These are phyloP conservation scores for Theocolax elegans DNA, from an alignment of 1,140 invertebrate genomes.

Conservation along the genomic window DNA sequence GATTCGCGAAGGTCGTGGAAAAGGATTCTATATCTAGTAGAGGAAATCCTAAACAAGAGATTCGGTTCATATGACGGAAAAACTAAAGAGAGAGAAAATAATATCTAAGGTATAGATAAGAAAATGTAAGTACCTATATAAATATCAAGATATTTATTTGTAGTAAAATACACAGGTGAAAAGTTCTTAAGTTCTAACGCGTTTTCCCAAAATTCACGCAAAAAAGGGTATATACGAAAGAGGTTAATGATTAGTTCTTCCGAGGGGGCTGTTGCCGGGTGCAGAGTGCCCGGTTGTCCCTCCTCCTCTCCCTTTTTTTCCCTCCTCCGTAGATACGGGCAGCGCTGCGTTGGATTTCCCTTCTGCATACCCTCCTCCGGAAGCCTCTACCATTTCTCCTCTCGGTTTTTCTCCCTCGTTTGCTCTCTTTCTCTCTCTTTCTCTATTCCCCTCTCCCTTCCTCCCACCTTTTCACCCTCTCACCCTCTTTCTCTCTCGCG, in stretches of 20 bases:
- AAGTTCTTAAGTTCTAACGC: too few relatives aligned
- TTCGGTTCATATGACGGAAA: neutral
- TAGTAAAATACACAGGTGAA: too few relatives aligned
- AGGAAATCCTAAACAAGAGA: too few relatives aligned
- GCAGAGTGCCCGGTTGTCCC: conserved; percentile 56
- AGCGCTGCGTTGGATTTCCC: conserved; percentile 5
- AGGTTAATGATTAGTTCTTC: conserved; percentile 64
- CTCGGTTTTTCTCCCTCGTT: neutral
- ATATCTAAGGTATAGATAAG: too few relatives aligned
- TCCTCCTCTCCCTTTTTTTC: conserved; percentile 21
- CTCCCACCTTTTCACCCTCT: too few relatives aligned
- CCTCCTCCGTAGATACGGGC: conserved; percentile 13
- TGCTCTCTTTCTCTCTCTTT: neutral
- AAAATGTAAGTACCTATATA: too few relatives aligned
- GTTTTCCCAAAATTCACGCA: neutral
- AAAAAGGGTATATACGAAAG: conserved; percentile 44
- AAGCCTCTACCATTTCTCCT: neutral
- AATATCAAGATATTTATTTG: too few relatives aligned
- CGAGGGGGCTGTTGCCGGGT: conserved; percentile 64
- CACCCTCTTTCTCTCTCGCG: conserved; percentile 11
- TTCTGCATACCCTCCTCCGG: conserved; percentile 2
- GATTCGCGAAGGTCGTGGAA: conserved; percentile 45
- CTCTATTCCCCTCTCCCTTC: neutral
- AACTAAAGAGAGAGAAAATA: too few relatives aligned
- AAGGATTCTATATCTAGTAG: neutral